phyloP scores from a whole-genome alignment of 2,888 invertebrate genomes.

The Hirtodrosophila trivittata region DNA sequence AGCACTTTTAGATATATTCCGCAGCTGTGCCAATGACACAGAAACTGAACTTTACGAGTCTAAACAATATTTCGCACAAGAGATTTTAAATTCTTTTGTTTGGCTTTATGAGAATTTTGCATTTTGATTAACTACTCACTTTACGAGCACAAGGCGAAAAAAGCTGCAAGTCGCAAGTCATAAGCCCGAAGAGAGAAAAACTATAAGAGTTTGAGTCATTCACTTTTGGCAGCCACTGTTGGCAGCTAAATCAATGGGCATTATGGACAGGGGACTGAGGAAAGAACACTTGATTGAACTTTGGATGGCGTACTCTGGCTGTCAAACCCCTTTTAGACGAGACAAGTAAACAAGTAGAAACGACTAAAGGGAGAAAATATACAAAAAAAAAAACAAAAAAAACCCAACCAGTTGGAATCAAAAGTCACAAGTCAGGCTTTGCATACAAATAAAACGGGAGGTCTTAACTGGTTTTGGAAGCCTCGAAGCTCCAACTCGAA shows the following conservation, averaged over 20 bases:
- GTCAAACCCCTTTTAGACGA: conserved; percentile 7
- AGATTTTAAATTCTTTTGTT: conserved; percentile 11
- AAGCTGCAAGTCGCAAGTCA: background rate
- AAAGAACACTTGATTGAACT: background rate
- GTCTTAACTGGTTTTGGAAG: conserved; percentile 48
- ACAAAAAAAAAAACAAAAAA: background rate
- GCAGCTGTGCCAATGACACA: conserved; percentile 36
- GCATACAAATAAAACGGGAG: conserved; percentile 31
- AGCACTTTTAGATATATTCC: background rate
- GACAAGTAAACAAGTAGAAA: conserved; percentile 4
- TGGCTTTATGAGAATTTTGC: background rate
- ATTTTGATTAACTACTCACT: too few species aligned
- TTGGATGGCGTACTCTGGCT: conserved; percentile 1
- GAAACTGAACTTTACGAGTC: conserved; percentile 2
- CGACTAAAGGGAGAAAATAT: conserved; percentile 1
- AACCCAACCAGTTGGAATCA: conserved; percentile 37
- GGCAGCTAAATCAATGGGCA: background rate
- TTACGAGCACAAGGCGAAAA: too few species aligned
- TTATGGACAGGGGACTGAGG: too few species aligned
- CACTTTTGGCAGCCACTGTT: conserved; percentile 9
- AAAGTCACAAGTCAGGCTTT: conserved; percentile 58
- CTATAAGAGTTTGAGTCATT: too few species aligned
- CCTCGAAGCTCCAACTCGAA: conserved; percentile 1
- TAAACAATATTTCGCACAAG: background rate
- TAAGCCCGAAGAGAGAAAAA: too few species aligned